Base-by-base conservation (phyloP, 1,140 invertebrate genomes). In the Zaprionus davidi region DNA sequence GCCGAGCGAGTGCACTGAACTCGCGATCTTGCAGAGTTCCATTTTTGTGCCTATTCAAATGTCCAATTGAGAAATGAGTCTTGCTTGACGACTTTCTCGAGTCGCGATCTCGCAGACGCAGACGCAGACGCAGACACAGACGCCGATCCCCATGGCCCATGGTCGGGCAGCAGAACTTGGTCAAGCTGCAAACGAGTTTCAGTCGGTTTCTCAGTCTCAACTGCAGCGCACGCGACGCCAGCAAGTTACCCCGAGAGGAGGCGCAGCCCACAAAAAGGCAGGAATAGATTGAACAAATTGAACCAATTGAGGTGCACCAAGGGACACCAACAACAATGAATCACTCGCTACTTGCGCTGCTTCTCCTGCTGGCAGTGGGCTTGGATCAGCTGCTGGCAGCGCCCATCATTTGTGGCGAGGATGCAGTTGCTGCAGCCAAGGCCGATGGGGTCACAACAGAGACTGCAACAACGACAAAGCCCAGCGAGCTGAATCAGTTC, bases 181-280 rank as follows among this genome's bases (percentile, higher is more conserved):
- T 82, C 68, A 78, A 80, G 65, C 71, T 76, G 82, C 70, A 90
- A 90, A 90, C 87, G 58, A 74, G 86, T 79, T 90, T 90, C 71
- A 90, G 87, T 90, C 65, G 66, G 65, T 70, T 79, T 86, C 83
- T 63, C 44, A 56, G 69, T 60, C 71, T 76, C 82, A 73, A 41
- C 65, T 71, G 72, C 72, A 44, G 59, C 63, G 64, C 70, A 69
- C 78, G 81, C 15, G 34, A 76, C 51, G 36, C n/a, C 7, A 57
- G 17, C 15, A n/a, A 41, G 38, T 31, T 5, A 3, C 38, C 12
- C 12, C 36, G 36, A 20, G 17, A 46, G 44, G 17, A 46, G 44
- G 44, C 44, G 57, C 15, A 46, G 41, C 26, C 55, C 22, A 24
- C 2, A 31, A 3, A 3, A 0, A 55, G 28, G 13, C 55, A 34